A percentile compares a stretch with the other conserved stretches of the same genome.
phyloP scores from a whole-genome alignment of 1,140 invertebrate species.

The Bactericera cockerelli region DNA sequence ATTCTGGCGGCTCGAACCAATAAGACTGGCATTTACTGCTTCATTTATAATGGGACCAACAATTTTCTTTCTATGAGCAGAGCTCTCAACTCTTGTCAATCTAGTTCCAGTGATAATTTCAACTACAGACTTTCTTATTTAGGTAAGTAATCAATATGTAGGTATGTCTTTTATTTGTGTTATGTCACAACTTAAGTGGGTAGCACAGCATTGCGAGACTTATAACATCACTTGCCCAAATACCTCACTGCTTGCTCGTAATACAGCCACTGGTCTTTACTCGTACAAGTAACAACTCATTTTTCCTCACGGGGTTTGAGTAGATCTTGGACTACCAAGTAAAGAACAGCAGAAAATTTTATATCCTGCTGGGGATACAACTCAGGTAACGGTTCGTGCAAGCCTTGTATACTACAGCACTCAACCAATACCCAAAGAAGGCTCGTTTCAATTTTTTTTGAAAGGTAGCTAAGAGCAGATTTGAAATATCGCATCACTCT shows the following conservation, averaged over 20 bases:
- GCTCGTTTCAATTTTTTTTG: too few relatives aligned
- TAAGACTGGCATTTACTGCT: background rate
- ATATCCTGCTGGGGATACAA: background rate
- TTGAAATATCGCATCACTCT: too few relatives aligned
- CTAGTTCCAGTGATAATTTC: background rate
- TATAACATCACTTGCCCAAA: background rate
- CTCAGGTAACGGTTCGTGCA: too few relatives aligned
- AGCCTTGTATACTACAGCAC: too few relatives aligned
- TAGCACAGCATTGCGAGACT: too few relatives aligned
- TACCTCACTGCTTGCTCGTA: too few relatives aligned
- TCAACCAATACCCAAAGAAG: too few relatives aligned
- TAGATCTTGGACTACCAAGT: background rate
- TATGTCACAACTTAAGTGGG: too few relatives aligned
- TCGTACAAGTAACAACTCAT: too few relatives aligned
- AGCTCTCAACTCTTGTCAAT: background rate
- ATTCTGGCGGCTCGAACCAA: background rate
- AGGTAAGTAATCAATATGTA: background rate
- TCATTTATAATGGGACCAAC: conserved; percentile 4
- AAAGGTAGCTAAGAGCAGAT: too few relatives aligned
- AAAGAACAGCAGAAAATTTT: background rate
- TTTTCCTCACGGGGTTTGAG: too few relatives aligned
- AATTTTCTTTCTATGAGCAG: background rate
- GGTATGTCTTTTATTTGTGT: background rate
- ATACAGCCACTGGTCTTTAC: too few relatives aligned
- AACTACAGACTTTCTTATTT: background rate